phyloP scores from a whole-genome alignment of 35 echinoderm and acorn worm genomes.

The Apostichopus californicus region DNA sequence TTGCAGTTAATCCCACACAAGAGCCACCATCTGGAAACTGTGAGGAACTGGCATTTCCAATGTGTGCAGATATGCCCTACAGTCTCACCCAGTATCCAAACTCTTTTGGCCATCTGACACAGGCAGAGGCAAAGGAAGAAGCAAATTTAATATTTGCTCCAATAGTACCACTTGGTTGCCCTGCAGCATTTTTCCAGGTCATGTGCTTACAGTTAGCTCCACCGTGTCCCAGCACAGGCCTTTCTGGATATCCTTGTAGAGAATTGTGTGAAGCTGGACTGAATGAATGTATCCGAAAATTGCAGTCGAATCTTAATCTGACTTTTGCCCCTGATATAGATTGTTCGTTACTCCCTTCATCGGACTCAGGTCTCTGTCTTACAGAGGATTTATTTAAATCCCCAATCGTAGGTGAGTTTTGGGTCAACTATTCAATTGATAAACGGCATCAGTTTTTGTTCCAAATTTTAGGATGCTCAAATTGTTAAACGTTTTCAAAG shows the following conservation, averaged over 20 bases:
- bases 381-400: not conserved
- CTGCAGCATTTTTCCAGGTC: slow-evolving; percentile 26
- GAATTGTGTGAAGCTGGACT: slow-evolving; percentile 22
- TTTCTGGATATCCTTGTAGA: not conserved
- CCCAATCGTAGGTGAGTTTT: slow-evolving; percentile 8
- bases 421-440: too few relatives aligned
- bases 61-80: slow-evolving; percentile 12
- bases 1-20: too few relatives aligned
- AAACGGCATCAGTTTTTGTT: too few relatives aligned
- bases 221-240: not conserved
- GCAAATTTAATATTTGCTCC: too few relatives aligned
- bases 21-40: not conserved
- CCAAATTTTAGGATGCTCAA: too few relatives aligned
- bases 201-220: slow-evolving; percentile 23
- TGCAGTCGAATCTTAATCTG: not conserved
- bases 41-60: not conserved
- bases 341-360: not conserved
- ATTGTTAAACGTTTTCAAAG: too few relatives aligned
- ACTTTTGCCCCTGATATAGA: not conserved
- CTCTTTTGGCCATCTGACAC: not conserved
- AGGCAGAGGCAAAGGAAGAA: not conserved
- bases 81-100: slow-evolving; percentile 1
- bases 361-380: not conserved
- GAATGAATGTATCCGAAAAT: not conserved
- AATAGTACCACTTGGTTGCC: not conserved